Evolutionary conservation across 2,888 invertebrate genomes (phyloP), one percentile per base, ranked within the genome.

Genomic region (Leucophora obtusa): DNA sequence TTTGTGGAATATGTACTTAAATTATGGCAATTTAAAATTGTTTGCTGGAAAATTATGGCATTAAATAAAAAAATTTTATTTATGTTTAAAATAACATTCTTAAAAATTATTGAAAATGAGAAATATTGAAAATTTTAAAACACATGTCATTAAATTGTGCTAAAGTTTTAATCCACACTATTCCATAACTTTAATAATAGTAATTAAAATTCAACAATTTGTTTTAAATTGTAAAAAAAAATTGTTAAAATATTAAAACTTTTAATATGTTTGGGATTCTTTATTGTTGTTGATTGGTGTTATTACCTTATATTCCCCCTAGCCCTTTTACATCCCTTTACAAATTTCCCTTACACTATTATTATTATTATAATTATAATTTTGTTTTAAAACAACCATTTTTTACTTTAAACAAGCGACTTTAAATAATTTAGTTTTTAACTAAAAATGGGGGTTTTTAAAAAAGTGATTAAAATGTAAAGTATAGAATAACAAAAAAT

Each of bases 361-460:
- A 7, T 50, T 62, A 28, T 60, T 5, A 14, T 60, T 43, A 21
- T 21, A 38, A 21, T 43, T 38, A 11, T 53, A 24, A 11, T 54
- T 21, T 54, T 28, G 7, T 14, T 33, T 56, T 4, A 51, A 51
- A 17, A 18, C 9, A 9, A 56, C 8, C 24, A 56, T 50, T 50
- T 28, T 47, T 17, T 58, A 5, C 33, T n/a, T n/a, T 14, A 33
- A 33, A 35, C 17, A 58, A 70, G 59, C 60, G 59, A 70, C 70
- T 59, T 51, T 60, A 69, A 51, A 51, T 59, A 70, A 63, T 53
- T 28, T 35, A n/a, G 28, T 28, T 3, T 28, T 28, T 6, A 28
- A 28, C 7, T 28, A 28, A 28, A 7, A 28, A 28, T n/a, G 8
- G n/a, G 14, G 14, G n/a, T 43, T 43, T 43, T 43, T 59, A 33